Conservation (phyloP, 2,113 vertebrate genomes). For the Hippocampus mohnikei region DNA sequence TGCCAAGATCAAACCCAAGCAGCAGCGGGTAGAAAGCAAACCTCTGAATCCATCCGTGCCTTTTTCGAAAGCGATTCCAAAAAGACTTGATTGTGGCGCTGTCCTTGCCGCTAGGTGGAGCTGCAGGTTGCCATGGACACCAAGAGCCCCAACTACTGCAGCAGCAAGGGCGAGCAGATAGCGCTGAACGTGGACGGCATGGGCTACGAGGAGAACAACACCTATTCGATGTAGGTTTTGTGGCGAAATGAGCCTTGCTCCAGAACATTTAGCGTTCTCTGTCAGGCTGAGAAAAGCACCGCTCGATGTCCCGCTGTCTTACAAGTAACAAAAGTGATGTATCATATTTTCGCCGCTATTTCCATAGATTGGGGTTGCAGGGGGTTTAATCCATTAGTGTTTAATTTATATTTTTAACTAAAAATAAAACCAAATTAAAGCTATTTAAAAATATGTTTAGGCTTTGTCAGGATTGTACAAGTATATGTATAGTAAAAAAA, state of each 20-base stretch:
- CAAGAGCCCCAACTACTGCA: slow-evolving; percentile 92
- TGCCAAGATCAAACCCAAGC: slow-evolving; percentile 95
- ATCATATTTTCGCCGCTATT: too few relatives aligned
- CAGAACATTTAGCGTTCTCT: background rate
- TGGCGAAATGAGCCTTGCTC: background rate
- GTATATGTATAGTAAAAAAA: too few relatives aligned
- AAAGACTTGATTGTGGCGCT: background rate
- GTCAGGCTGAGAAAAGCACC: background rate
- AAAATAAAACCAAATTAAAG: too few relatives aligned
- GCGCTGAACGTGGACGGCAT: slow-evolving; percentile 93
- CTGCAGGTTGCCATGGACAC: slow-evolving; percentile 91
- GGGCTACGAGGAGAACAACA: slow-evolving; percentile 82
- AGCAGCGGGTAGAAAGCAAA: slow-evolving; percentile 81
- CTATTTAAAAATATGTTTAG: too few relatives aligned
- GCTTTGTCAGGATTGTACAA: too few relatives aligned
- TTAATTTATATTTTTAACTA: too few relatives aligned
- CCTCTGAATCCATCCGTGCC: background rate
- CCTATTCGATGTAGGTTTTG: slow-evolving; percentile 83
- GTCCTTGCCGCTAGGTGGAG: slow-evolving; percentile 72
- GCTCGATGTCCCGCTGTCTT: background rate
- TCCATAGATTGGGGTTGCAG: too few relatives aligned
- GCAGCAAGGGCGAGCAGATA: slow-evolving; percentile 97
- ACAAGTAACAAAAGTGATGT: too few relatives aligned
- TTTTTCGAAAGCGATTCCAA: too few relatives aligned
- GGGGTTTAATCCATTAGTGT: too few relatives aligned